Evolutionary conservation across 2,113 vertebrate species (phyloP), one percentile per base, ranked within the genome.

Genomic region (Poecile atricapillus): DNA sequence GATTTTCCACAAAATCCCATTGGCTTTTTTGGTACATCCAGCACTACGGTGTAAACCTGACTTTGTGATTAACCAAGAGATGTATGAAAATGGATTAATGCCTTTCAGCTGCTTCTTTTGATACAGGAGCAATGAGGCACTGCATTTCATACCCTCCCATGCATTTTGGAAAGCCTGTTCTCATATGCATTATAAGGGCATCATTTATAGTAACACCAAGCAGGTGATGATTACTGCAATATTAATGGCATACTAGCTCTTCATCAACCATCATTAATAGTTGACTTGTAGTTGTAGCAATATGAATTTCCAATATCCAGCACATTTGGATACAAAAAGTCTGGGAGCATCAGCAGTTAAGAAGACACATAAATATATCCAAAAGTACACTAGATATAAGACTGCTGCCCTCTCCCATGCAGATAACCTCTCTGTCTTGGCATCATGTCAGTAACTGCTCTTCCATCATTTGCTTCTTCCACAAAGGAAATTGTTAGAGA

Each of bases 401-500:
- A 74, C 31, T 58, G 46, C 33, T 84, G 84, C 67, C 35, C 14
- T 80, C 68, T 67, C 46, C 64, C 59, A 77, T 6, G 22, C 22
- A 79, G 82, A 68, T 13, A 79, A 20, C 5, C 41, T 39, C n/a
- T 65, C 65, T 69, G 9, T 49, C 52, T 41, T 90, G 85, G 55
- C 65, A 69, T 53, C 17, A 39, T 23, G n/a, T 33, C 77, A 85
- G 9, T 30, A 74, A 63, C 35, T 74, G 47, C 39, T 90, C 41
- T 80, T 85, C 56, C 27, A 74, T 43, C 10, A 82, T 74, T 96
- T 74, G 84, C 87, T 91, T 96, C 80, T 95, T 76, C 68, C 85
- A 87, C 31, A 89, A 88, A 87, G 69, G 94, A 97, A 96, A 77
- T 35, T 88, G 23, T 83, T 71, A 90, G 22, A 85, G n/a, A 90